A percentile compares a stretch with the other conserved stretches of the same genome.
Conservation (phyloP, 2,113 vertebrate genomes). For the Drymodes brunneopygia region DNA sequence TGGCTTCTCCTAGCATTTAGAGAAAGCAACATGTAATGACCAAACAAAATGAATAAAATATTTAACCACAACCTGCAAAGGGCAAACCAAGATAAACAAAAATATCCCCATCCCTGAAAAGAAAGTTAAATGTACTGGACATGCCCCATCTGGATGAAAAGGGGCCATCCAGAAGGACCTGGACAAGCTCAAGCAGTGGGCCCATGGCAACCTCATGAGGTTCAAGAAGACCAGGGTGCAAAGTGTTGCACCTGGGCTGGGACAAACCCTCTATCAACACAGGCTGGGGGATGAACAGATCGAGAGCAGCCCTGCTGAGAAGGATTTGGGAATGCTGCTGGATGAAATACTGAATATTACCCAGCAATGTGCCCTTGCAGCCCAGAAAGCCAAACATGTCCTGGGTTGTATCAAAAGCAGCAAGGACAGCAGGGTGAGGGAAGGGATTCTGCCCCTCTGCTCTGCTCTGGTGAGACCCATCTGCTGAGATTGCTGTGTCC, state of each 20-base stretch:
- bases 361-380: not conserved
- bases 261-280: not conserved
- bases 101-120: not conserved
- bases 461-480: not conserved
- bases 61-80: not conserved
- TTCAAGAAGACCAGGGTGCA: not conserved
- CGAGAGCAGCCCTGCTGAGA: not conserved
- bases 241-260: not conserved
- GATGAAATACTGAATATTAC: not conserved
- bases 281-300: not conserved
- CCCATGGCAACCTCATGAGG: not conserved
- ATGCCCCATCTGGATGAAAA: not conserved
- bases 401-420: not conserved
- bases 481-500: not conserved
- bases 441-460: not conserved
- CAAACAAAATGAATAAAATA: not conserved
- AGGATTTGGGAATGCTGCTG: not conserved
- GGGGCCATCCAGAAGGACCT: not conserved
- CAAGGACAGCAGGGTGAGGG: not conserved
- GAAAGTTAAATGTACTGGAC: not conserved
- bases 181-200: not conserved
- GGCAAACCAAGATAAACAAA: not conserved
- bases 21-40: not conserved
- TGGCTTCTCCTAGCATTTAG: not conserved
- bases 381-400: not conserved